These are phyloP conservation scores for Aselliscus stoliczkanus DNA, from an alignment of 2,797 vertebrate species.

Conservation along the genomic window DNA sequence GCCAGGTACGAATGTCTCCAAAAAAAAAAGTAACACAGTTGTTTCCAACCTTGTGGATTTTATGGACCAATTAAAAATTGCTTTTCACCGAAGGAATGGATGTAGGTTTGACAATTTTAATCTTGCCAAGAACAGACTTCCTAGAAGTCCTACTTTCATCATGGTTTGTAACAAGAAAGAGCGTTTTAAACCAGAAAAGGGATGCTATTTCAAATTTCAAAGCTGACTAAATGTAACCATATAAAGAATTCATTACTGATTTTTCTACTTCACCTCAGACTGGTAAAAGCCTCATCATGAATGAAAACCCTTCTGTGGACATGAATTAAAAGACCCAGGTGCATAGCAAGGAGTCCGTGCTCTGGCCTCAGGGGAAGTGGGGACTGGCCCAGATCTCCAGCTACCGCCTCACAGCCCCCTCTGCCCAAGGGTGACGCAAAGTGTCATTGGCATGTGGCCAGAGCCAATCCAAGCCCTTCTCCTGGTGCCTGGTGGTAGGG, in stretches of 20 bases:
- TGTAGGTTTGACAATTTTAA: not conserved
- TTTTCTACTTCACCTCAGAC: not conserved
- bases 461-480: not conserved
- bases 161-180: not conserved
- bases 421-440: not conserved
- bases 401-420: not conserved
- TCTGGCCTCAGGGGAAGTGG: not conserved
- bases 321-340: not conserved
- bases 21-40: not conserved
- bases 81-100: not conserved
- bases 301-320: not conserved
- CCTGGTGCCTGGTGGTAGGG: not conserved
- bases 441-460: not conserved
- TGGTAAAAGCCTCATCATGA: not conserved
- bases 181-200: not conserved
- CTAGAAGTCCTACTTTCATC: not conserved
- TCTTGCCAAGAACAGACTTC: conserved; percentile 16
- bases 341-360: not conserved
- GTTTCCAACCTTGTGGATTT: not conserved
- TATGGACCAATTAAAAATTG: not conserved
- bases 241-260: not conserved
- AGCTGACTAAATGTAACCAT: not conserved
- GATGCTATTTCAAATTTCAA: not conserved
- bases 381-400: not conserved
- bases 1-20: not conserved